These are phyloP conservation scores for Tiphia femorata DNA, from an alignment of 2,888 invertebrate species.

Conservation along the genomic window DNA sequence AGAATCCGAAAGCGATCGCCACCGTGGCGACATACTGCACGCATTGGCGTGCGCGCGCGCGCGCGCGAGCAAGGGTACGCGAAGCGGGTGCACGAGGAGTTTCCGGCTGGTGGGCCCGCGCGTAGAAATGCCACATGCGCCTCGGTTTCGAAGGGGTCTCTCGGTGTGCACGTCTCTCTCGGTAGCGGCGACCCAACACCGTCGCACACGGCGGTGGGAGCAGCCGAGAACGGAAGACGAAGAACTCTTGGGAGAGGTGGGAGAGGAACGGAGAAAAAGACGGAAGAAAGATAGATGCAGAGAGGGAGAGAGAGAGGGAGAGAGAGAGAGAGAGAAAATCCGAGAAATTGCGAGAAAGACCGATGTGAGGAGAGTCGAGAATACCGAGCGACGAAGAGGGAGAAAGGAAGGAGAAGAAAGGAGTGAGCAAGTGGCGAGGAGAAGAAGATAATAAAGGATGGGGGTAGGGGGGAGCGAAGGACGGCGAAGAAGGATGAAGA, in stretches of 20 bases:
- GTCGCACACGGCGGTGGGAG: conserved; percentile 31
- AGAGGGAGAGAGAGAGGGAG: conserved; percentile 10
- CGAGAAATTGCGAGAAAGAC: too few species aligned
- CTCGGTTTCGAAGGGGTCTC: conserved; percentile 37
- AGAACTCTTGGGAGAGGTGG: too few species aligned
- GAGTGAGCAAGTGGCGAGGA: conserved; percentile 8
- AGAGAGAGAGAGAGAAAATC: conserved; percentile 10
- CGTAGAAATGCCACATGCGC: conserved; percentile 45
- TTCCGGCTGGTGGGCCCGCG: conserved; percentile 38
- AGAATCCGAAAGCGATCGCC: too few species aligned
- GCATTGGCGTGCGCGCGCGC: neutral
- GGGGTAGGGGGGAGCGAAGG: too few species aligned
- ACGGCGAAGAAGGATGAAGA: neutral
- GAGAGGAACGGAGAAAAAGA: conserved; percentile 25
- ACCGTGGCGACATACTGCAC: too few species aligned
- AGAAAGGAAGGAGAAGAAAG: neutral
- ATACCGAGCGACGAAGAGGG: neutral
- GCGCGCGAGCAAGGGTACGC: neutral
- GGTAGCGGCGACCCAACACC: conserved; percentile 48
- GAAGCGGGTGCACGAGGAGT: conserved; percentile 1
- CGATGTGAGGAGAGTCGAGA: too few species aligned
- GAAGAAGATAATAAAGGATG: neutral
- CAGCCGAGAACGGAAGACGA: conserved; percentile 44
- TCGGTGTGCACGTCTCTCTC: conserved; percentile 28
- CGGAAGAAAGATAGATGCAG: conserved; percentile 12